Percentiles rank a stretch among this genome's conserved stretches.
Conservation (phyloP, 2,888 invertebrate genomes). For the Cantharis flavilabris region DNA sequence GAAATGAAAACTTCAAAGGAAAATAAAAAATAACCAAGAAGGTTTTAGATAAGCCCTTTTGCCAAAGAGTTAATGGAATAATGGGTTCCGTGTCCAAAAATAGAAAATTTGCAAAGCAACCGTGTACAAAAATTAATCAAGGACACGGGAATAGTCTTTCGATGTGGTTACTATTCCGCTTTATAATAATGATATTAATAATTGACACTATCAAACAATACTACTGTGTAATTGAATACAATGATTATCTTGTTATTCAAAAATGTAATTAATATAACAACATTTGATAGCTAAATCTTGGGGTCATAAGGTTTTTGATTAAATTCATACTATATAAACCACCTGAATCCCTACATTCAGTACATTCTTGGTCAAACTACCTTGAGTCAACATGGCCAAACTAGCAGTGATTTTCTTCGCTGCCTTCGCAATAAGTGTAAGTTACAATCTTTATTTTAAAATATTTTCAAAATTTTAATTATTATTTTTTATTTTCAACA, state of each 20-base stretch:
- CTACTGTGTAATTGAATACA: neutral
- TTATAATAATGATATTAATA: neutral
- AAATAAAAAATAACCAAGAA: too few species aligned
- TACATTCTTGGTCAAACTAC: neutral
- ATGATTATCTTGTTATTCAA: neutral
- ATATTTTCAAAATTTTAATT: neutral
- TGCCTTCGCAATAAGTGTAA: neutral
- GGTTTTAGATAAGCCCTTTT: too few species aligned
- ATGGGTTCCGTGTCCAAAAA: too few species aligned
- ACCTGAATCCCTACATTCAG: neutral
- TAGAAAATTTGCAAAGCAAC: too few species aligned
- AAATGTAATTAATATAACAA: neutral
- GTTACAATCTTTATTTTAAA: neutral
- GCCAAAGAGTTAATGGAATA: too few species aligned
- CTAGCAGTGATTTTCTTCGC: neutral
- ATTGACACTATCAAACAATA: neutral
- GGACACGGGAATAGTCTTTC: too few species aligned
- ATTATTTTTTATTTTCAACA: neutral
- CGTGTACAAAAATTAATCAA: too few species aligned
- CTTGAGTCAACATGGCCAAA: neutral
- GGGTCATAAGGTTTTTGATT: neutral
- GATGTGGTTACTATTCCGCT: neutral
- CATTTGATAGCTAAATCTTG: neutral
- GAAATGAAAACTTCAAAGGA: too few species aligned
- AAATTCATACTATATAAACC: neutral